phyloP scores from a whole-genome alignment of 1,140 invertebrate genomes.

The Battus philenor region DNA sequence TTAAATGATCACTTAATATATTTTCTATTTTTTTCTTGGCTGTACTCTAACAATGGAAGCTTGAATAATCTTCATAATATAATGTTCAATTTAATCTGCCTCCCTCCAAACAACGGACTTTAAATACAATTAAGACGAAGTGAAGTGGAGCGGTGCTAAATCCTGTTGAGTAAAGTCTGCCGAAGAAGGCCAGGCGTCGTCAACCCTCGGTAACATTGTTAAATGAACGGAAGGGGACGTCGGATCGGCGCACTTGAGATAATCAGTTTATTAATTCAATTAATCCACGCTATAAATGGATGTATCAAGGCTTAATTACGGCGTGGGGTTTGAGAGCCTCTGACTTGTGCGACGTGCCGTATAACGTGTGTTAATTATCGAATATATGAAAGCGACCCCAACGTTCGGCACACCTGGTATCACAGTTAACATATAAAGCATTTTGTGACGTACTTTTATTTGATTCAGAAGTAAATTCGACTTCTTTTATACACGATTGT shows the following conservation, averaged over 20 bases:
- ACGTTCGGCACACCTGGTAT: constrained; percentile 6
- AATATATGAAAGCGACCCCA: constrained; percentile 15
- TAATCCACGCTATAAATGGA: constrained; percentile 36
- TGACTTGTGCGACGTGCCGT: constrained; percentile 11
- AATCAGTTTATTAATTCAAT: constrained; percentile 62
- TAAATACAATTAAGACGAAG: constrained; percentile 14
- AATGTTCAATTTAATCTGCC: not conserved
- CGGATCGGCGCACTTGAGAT: constrained; percentile 47
- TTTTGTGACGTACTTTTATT: too few species aligned
- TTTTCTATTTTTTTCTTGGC: too few species aligned
- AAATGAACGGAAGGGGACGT: constrained; percentile 20
- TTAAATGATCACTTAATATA: too few species aligned
- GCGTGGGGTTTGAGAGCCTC: constrained; percentile 22
- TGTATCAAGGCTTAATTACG: constrained; percentile 35
- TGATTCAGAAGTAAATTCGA: too few species aligned
- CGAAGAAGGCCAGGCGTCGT: constrained; percentile 19
- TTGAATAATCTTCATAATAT: too few species aligned
- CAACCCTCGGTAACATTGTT: constrained; percentile 30
- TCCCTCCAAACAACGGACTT: constrained; percentile 6
- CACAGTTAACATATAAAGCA: not conserved
- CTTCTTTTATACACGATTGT: too few species aligned
- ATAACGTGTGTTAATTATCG: constrained; percentile 29
- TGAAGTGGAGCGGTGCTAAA: constrained; percentile 15
- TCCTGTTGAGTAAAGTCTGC: constrained; percentile 7
- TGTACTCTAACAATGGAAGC: too few species aligned